Conservation (phyloP, 2,888 invertebrate species). For the Celastrina argiolus region DNA sequence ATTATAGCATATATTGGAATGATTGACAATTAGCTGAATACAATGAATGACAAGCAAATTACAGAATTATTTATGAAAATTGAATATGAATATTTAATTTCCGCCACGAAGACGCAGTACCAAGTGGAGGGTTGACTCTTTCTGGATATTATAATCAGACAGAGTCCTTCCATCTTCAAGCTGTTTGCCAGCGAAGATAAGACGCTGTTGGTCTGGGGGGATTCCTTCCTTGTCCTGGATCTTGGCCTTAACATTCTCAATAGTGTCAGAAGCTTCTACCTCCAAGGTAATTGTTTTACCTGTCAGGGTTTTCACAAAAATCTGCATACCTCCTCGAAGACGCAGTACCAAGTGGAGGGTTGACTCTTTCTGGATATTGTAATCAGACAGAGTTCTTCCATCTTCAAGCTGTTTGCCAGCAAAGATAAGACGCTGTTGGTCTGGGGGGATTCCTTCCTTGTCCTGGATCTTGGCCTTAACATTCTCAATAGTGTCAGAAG, state of each 20-base stretch:
- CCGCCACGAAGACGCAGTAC: slow-evolving; percentile 37
- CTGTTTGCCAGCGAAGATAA: slow-evolving; percentile 33
- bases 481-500: slow-evolving; percentile 44
- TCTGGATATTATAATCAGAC: slow-evolving; percentile 31
- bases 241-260: slow-evolving; percentile 32
- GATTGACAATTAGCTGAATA: slow-evolving; percentile 31
- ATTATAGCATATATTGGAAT: slow-evolving; percentile 49
- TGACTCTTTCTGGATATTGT: slow-evolving; percentile 51
- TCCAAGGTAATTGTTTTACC: slow-evolving; percentile 45
- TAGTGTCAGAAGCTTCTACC: slow-evolving; percentile 40
- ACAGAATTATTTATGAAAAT: background rate
- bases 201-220: slow-evolving; percentile 43
- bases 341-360: slow-evolving; percentile 45
- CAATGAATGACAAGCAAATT: background rate
- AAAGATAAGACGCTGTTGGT: slow-evolving; percentile 43
- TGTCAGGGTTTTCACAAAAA: slow-evolving; percentile 44
- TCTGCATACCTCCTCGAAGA: slow-evolving; percentile 51
- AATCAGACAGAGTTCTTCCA: slow-evolving; percentile 42
- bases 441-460: slow-evolving; percentile 44
- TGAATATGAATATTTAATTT: slow-evolving; percentile 15
- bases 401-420: slow-evolving; percentile 44
- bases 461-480: slow-evolving; percentile 45
- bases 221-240: slow-evolving; percentile 38
- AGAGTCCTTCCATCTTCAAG: slow-evolving; percentile 32
- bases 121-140: slow-evolving; percentile 37